Percentiles rank a stretch among this genome's conserved stretches.
These are phyloP conservation scores for Mnemiopsis leidyi DNA, from an alignment of 37 sponge, comb jelly and placozoan species.

Conservation along the genomic window DNA sequence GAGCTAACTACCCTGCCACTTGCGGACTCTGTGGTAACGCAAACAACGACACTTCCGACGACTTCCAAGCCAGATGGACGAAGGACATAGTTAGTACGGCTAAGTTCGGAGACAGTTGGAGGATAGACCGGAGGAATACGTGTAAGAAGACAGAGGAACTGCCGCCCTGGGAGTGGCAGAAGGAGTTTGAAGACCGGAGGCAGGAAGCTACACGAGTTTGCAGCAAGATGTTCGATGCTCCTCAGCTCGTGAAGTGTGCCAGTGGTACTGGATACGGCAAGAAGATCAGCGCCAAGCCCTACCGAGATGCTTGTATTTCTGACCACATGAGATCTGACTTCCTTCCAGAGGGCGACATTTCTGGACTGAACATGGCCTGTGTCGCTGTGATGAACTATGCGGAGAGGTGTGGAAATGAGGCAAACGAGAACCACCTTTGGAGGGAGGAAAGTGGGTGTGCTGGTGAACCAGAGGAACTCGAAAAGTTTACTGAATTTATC, in stretches of 20 bases:
- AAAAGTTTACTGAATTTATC: neutral
- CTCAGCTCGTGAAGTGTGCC: conserved; percentile 15
- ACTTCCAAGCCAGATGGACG: neutral
- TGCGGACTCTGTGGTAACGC: conserved; percentile 51
- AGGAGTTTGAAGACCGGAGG: neutral
- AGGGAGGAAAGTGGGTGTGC: conserved; percentile 7
- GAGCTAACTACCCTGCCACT: neutral
- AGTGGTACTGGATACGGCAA: neutral
- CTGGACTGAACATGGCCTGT: neutral
- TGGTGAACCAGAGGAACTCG: neutral
- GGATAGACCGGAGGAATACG: neutral
- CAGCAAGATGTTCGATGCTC: neutral
- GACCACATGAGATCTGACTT: conserved; percentile 59
- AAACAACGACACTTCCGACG: conserved; percentile 15
- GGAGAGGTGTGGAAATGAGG: conserved; percentile 37
- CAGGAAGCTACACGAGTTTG: neutral
- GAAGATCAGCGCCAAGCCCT: neutral
- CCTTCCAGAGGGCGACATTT: neutral
- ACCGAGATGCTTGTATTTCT: neutral
- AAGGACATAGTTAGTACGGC: neutral
- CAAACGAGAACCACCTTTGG: conserved; percentile 12
- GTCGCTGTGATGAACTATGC: conserved; percentile 15
- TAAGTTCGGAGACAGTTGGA: conserved; percentile 54
- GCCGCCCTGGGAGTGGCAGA: conserved; percentile 42
- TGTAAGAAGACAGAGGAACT: neutral